Evolutionary conservation across 2,797 vertebrate species (phyloP).

Genomic region (Coregonus suidteri): DNA sequence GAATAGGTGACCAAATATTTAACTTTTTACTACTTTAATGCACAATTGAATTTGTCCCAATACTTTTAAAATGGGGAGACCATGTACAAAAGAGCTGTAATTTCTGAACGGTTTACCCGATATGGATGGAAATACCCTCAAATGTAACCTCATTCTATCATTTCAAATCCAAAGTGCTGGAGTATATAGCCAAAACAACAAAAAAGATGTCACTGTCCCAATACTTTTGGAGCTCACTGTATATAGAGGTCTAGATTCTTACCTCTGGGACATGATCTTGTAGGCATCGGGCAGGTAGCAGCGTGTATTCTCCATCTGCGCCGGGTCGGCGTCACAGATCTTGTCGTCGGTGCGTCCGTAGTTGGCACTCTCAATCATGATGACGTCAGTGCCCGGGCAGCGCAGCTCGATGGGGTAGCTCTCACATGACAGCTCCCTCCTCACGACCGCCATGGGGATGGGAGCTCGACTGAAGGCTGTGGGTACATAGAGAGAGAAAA

Average conservation of each 20-base stretch:
- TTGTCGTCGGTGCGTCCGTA: conserved; percentile 98
- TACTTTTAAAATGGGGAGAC: too few relatives aligned
- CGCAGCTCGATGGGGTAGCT: conserved; percentile 98
- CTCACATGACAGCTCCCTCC: conserved; percentile 96
- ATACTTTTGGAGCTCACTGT: too few relatives aligned
- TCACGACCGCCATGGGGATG: conserved; percentile 96
- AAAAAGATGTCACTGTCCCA: too few relatives aligned
- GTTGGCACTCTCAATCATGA: conserved; percentile 99
- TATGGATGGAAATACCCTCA: too few relatives aligned
- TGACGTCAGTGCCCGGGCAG: conserved; percentile 97
- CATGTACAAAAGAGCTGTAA: too few relatives aligned
- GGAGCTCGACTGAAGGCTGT: conserved; percentile 93
- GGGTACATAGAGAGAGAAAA: not conserved
- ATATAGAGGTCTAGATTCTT: conserved; percentile 27
- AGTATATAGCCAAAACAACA: not conserved
- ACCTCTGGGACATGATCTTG: conserved; percentile 99
- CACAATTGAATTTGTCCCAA: too few relatives aligned
- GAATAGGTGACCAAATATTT: too few relatives aligned
- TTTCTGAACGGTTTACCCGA: too few relatives aligned
- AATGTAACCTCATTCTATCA: too few relatives aligned
- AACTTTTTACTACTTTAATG: too few relatives aligned
- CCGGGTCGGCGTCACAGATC: conserved; percentile 97
- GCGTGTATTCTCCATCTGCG: conserved; percentile 98
- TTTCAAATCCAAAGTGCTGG: too few relatives aligned
- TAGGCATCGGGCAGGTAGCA: conserved; percentile 98